Base-by-base conservation (phyloP, 2,888 invertebrate species). In the Ochropacha duplaris region DNA sequence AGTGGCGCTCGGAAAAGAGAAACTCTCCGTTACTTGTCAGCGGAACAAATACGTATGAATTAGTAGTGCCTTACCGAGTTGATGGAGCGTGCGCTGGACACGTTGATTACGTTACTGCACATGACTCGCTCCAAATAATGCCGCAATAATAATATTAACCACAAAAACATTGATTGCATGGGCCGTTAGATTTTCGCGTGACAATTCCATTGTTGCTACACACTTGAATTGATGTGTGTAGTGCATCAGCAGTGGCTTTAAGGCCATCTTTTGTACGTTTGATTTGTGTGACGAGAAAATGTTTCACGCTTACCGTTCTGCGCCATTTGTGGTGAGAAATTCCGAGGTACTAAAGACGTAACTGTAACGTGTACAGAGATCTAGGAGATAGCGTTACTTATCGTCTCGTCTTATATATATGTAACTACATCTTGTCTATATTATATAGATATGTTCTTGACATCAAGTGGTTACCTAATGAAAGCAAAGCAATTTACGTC, bases 1-100 rank as follows among this genome's bases (percentile, higher is more conserved):
- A 79, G 57, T 63, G 61, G 65, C 69, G 64, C 69, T 72, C 58
- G 59, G 60, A 69, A 75, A 73, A 76, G 68, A 77, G 76, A 77
- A 73, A 79, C 64, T 57, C 58, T 55, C 72, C 70, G 74, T 74
- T 74, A 73, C 57, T 58, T 65, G 69, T 59, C 69, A 68, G 77
- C 73, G 79, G 77, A 83, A 82, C 81, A 69, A 77, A 84, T 80
- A 67, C 57, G 57, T 68, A 68, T 64, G 72, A 74, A 77, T 79
- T 74, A 78, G 65, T 60, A 69, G 69, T 66, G 60, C 71, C 70
- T 76, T 71, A 66, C 60, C 62, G 66, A 66, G 62, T 68, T 62
- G 67, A 71, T 72, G 61, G 66, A 69, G 71, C 73, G 70, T 67
- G 62, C 61, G 66, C 62, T 64, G 58, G 60, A 59, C 65, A 62